Percentiles rank a stretch among this genome's conserved stretches.
These are phyloP conservation scores for Anomalospiza imberbis DNA, from an alignment of 2,797 vertebrate genomes.

Conservation along the genomic window DNA sequence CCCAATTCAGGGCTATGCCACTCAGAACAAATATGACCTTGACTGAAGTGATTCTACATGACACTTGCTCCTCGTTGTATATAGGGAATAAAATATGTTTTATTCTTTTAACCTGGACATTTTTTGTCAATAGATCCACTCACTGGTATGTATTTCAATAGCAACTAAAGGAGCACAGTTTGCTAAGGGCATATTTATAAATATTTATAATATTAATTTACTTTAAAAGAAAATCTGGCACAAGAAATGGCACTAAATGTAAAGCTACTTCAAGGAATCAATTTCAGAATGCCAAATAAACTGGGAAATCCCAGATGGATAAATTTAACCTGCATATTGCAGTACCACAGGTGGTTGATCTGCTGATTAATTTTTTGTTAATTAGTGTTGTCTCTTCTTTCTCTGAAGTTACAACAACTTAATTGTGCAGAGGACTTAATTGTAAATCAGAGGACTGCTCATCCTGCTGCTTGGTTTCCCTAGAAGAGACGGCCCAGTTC, in stretches of 20 bases:
- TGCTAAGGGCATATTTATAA: background rate
- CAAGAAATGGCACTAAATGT: background rate
- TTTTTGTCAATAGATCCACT: background rate
- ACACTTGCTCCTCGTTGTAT: background rate
- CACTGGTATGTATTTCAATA: background rate
- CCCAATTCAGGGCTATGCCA: background rate
- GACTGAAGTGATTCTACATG: background rate
- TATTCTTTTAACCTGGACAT: background rate
- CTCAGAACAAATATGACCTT: background rate
- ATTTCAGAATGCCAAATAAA: background rate
- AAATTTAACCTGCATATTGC: background rate
- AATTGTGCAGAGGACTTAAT: background rate
- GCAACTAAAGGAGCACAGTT: background rate
- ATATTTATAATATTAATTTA: background rate
- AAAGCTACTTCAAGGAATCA: background rate
- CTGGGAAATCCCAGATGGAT: background rate
- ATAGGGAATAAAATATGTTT: background rate
- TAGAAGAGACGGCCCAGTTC: background rate
- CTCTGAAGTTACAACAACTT: background rate
- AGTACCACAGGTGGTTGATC: background rate
- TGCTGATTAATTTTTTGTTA: background rate
- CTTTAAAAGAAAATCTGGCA: background rate
- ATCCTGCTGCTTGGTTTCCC: background rate
- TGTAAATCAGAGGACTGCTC: background rate
- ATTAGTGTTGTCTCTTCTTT: background rate